These are phyloP conservation scores for Lagocephalus sceleratus DNA, from an alignment of 2,797 vertebrate species.

Conservation along the genomic window DNA sequence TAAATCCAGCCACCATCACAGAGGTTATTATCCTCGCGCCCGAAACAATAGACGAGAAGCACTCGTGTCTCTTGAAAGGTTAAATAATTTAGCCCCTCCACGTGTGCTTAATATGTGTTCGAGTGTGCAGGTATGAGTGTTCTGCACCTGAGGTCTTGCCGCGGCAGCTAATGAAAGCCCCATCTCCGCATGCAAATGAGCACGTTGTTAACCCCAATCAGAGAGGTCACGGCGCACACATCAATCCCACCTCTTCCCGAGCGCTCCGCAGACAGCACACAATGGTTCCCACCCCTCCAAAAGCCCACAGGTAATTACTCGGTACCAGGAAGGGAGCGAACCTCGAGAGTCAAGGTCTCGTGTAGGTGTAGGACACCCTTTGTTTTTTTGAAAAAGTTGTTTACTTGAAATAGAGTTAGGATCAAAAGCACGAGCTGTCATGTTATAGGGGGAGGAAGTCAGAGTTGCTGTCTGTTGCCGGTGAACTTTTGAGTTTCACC, in stretches of 20 bases:
- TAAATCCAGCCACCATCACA: conserved; percentile 9
- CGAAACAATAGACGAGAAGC: background rate
- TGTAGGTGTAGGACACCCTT: too few relatives aligned
- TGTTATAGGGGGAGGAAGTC: conserved; percentile 38
- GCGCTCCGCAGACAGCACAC: conserved; percentile 37
- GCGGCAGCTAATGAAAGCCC: conserved; percentile 61
- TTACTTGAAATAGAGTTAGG: conserved; percentile 45
- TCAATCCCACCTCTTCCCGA: conserved; percentile 58
- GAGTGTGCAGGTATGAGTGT: conserved; percentile 33
- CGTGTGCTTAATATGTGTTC: conserved; percentile 19
- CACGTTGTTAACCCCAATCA: conserved; percentile 79
- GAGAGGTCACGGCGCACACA: conserved; percentile 60
- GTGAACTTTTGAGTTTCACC: conserved; percentile 34
- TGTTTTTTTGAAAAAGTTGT: conserved; percentile 13
- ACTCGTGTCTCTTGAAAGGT: conserved; percentile 35
- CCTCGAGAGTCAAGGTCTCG: conserved; percentile 31
- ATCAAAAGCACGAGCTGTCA: conserved; percentile 49
- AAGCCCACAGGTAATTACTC: conserved; percentile 63
- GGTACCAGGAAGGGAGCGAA: conserved; percentile 39
- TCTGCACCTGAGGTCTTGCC: conserved; percentile 52
- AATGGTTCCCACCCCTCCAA: conserved; percentile 42
- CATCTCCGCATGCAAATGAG: conserved; percentile 75
- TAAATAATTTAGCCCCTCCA: conserved; percentile 38
- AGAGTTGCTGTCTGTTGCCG: conserved; percentile 33
- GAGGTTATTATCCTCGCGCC: background rate